phyloP scores from a whole-genome alignment of 2,888 invertebrate species.

The Apeira syringaria region DNA sequence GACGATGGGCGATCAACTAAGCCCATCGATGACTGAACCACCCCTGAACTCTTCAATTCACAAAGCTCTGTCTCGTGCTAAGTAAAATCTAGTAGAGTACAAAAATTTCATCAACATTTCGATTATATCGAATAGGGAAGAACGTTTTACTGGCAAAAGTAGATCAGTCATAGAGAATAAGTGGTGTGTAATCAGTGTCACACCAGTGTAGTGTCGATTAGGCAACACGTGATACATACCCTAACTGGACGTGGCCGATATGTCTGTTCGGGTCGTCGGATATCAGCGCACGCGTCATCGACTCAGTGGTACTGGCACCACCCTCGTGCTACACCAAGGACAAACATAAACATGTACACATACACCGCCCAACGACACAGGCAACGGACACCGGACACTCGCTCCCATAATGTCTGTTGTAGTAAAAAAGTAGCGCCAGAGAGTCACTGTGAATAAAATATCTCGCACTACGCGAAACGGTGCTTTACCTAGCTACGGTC shows the following conservation, averaged over 20 bases:
- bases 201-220: constrained; percentile 57
- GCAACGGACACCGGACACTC: constrained; percentile 38
- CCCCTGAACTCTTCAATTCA: constrained; percentile 19
- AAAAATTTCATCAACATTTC: constrained; percentile 1
- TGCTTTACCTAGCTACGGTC: constrained; percentile 55
- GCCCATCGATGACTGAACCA: constrained; percentile 34
- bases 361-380: constrained; percentile 68
- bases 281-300: constrained; percentile 97
- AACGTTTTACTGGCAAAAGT: constrained; percentile 15
- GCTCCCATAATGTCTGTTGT: constrained; percentile 69
- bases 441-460: constrained; percentile 46
- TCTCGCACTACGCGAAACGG: constrained; percentile 44
- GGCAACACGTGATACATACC: constrained; percentile 89
- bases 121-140: constrained; percentile 4
- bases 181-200: constrained; percentile 40
- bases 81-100: background rate
- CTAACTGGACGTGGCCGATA: constrained; percentile 96
- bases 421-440: constrained; percentile 81
- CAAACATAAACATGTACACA: constrained; percentile 83
- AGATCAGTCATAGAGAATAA: constrained; percentile 22
- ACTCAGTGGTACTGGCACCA: constrained; percentile 96
- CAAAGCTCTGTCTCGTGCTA: constrained; percentile 1
- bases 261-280: constrained; percentile 96
- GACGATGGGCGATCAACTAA: constrained; percentile 39
- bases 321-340: constrained; percentile 92